Base-by-base conservation (phyloP, 2,113 vertebrate genomes). In the Cynocephalus volans region DNA sequence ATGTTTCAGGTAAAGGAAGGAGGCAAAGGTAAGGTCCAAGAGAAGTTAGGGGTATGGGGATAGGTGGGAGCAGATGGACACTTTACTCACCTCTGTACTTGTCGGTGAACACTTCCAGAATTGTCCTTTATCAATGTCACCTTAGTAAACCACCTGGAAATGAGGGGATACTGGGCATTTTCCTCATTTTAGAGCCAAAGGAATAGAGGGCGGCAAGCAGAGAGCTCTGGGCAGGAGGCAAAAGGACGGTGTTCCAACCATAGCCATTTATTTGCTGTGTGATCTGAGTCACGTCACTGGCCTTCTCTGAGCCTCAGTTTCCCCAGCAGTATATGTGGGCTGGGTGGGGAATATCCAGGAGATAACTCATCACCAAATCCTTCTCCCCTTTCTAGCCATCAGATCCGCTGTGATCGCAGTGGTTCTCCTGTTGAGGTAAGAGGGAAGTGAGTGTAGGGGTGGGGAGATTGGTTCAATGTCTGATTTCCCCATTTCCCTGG, bases 221-320 rank as follows among this genome's bases (percentile, higher is more conserved):
- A 76, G 54, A 73, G 33, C 23, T 89, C 81, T 52, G 67, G 45
- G 28, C 17, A 36, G 58, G 41, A 56, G 26, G n/a, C 56, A 24
- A 48, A 92, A 81, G 26, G 1, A 33, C 84, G 33, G 1, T 11
- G 72, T 62, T 56, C 45, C 17, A n/a, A 3, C 31, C 21, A 21
- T n/a, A 33, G 50, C 50, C 76, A 33, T 48, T 36, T 24, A 70
- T 70, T 90, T 77, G 41, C 72, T 75, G 50, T 41, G 60, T 64
- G 26, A 45, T n/a, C 60, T 18, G 56, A 64, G 48, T 72, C 6
- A 62, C 21, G 14, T 48, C 67, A 26, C 60, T n/a, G 48, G 79
- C 21, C 26, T 36, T 36, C 62, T 90, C 13, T 28, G 83, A 93
- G 58, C 93, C 88, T 95, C 90, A 75, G 65, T 95, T 93, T 95